Base-by-base conservation (phyloP, 2,888 invertebrate species). In the Athalia circularis region DNA sequence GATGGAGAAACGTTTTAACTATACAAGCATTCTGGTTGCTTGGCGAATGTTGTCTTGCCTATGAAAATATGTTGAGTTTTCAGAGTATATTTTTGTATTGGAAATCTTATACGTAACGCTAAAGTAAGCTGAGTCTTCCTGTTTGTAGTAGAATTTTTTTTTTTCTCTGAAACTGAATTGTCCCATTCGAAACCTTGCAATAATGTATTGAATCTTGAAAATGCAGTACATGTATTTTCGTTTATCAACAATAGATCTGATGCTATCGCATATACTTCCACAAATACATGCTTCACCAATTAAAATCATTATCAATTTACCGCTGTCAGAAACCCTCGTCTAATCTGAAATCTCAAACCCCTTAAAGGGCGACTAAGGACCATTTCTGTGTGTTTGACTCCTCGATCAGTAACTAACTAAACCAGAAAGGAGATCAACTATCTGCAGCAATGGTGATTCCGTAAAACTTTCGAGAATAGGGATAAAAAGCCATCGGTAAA, bases 1-100 rank as follows among this genome's bases (percentile, higher is more conserved):
- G 97, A 96, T 90, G 95, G 94, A 87, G 95, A 96, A 91, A 96
- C 95, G 82, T 96, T 94, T 92, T 96, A 93, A 90, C 79, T 57
- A 59, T 65, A 68, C 57, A 8, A 52, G 50, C 65, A 70, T 29
- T 11, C 13, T 15, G 15, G 76, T 70, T 67, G 79, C 77, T 83
- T 80, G 43, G 65, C 75, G 72, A 79, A 29, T 29, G 29, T 57
- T 64, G 15, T 61, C 13, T 67, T 50, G 62, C 62, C 79, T 65
- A 15, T 15, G 54, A 50, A 11, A 64, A 79, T 67, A 77, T 57
- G 81, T 81, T 81, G 77, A 82, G 77, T 78, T 82, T 82, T 79
- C 77, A 83, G 82, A 81, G 83, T 85, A 84, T 85, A 85, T 85
- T 85, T 84, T 85, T 85, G 79, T 85, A 85, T 70, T 59, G 61